Evolutionary conservation across 2,888 invertebrate species (phyloP), one percentile per base, ranked within the genome.

Genomic region (Bombyx huttoni): DNA sequence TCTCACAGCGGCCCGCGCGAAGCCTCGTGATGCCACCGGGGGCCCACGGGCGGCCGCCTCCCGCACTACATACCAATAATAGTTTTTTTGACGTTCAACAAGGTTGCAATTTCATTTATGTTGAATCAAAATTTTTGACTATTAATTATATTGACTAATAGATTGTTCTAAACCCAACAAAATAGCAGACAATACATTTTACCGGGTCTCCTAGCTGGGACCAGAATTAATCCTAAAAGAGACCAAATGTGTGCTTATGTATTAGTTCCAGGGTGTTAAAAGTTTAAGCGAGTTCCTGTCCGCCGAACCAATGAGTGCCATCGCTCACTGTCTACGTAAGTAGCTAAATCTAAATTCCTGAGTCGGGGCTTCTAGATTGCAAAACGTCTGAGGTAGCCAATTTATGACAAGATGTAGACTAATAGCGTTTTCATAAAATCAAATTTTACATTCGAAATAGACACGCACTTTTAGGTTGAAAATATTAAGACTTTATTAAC

Each of bases 341-440:
- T 49, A 48, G 47, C 51, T 35, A 51, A 51, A 51, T 51, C 46
- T 46, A 46, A 53, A 55, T 53, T 52, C 52, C 48, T 34, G 47
- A 40, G 52, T 54, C 55, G 53, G 51, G 49, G 56, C 49, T 34
- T 50, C 56, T 54, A 58, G 56, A 53, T 53, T 57, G 52, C 57
- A 56, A 61, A 61, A 61, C 56, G 56, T 51, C 51, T 56, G 58
- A 58, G 53, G 51, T 61, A 58, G 65, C 59, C 35, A 58, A 65
- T 65, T 53, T 13, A 47, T 13, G 1, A 8, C 52, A 57, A 60
- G 50, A 24, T 8, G 57, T 55, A 55, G 53, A 49, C 57, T 59
- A 52, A 47, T 3, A 53, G 66, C 59, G 62, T 49, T 49, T 35
- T 13, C 8, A 8, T 7, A 10, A 24, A 10, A 8, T 40, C 12